Base-by-base conservation (phyloP, 2,797 vertebrate species). In the Rallus crepitans region DNA sequence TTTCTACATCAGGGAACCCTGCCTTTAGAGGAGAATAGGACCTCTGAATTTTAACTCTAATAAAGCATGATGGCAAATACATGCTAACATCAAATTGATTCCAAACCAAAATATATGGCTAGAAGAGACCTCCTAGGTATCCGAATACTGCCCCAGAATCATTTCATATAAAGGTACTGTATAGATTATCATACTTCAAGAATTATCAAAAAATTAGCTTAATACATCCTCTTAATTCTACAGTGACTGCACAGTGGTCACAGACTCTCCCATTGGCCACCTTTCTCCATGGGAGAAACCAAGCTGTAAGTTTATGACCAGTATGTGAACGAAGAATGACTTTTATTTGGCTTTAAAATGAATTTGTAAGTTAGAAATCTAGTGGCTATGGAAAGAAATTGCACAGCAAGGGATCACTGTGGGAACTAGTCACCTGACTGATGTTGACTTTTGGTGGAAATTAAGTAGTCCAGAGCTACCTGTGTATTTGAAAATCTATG, bases 301-400 rank as follows among this genome's bases (percentile, higher is more conserved):
- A 82, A 81, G 12, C 3, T 64, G 6, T 40, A 80, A 48, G 8
- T 59, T 91, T 79, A 55, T 75, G 37, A 85, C 25, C 23, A n/a
- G 8, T 31, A 5, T 50, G 30, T n/a, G 53, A 71, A 82, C 87
- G 39, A 89, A 61, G 16, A 80, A 90, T 66, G 0, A n/a, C 18
- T 77, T 89, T 78, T 73, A 37, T 70, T 80, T 94, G 85, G 7
- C 15, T 87, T 94, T 80, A 71, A 87, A 95, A 60, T 64, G 1
- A 47, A 35, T 57, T 55, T 63, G 13, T 48, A 73, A 53, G 28
- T 77, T 68, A 82, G 35, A 87, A 78, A 71, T 64, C 11, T 40
- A 60, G 31, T 12, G 24, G 8, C 25, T 78, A 39, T 78, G 53
- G 71, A 72, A 82, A 94, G 59, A 69, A 61, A 47, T 86, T 86